A percentile compares a stretch with the other conserved stretches of the same genome.
These are phyloP conservation scores for Latrodectus geometricus DNA, from an alignment of 1,140 invertebrate species.

Conservation along the genomic window DNA sequence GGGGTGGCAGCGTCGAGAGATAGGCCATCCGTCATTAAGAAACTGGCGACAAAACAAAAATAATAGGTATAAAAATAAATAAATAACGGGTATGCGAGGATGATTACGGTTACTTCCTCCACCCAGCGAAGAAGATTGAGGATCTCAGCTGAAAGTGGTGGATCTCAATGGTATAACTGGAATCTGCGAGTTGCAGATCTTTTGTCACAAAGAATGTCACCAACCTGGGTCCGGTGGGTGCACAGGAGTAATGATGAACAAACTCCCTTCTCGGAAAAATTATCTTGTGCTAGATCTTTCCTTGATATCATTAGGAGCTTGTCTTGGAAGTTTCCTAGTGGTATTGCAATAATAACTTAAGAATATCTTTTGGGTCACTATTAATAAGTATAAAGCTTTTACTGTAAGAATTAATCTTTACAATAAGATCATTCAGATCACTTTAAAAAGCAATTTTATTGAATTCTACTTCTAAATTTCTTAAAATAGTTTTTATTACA, in stretches of 20 bases:
- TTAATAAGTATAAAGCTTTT: no score
- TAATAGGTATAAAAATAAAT: not conserved
- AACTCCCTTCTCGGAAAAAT: constrained; percentile 16
- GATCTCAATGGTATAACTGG: not conserved
- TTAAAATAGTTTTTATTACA: no score
- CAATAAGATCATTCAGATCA: no score
- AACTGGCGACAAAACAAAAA: constrained; percentile 4
- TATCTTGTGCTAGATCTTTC: not conserved
- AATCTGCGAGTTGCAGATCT: not conserved
- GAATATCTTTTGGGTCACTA: no score
- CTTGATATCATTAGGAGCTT: not conserved
- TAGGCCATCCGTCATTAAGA: constrained; percentile 47
- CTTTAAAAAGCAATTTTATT: no score
- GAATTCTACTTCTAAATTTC: no score
- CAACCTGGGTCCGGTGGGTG: not conserved
- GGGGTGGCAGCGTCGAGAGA: constrained; percentile 38
- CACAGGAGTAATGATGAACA: constrained; percentile 3
- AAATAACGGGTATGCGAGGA: not conserved
- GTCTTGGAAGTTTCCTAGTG: no score
- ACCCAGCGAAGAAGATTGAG: not conserved
- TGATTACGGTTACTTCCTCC: not conserved
- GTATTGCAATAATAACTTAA: no score
- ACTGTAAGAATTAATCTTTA: no score
- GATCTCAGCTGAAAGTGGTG: constrained; percentile 4
- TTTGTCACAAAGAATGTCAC: constrained; percentile 31